Percentiles rank a stretch among this genome's conserved stretches.
phyloP scores from a whole-genome alignment of 2,888 invertebrate species.

The Agriopis leucophaearia region DNA sequence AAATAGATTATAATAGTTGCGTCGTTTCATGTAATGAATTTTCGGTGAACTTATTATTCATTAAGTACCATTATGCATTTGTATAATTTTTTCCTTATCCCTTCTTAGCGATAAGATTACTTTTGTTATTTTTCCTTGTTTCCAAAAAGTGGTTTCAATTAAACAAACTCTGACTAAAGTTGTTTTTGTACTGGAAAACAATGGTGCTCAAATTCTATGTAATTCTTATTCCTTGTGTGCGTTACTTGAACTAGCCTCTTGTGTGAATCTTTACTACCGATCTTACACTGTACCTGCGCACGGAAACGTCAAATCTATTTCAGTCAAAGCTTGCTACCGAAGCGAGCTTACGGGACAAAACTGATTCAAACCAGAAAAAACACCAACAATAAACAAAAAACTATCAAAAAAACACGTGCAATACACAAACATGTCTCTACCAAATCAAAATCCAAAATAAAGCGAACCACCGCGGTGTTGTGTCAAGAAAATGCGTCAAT shows the following conservation, averaged over 20 bases:
- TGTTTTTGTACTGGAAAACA: too few relatives aligned
- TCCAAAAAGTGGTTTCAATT: too few relatives aligned
- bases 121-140: too few relatives aligned
- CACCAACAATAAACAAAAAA: constrained; percentile 35
- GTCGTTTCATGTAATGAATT: too few relatives aligned
- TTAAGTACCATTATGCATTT: too few relatives aligned
- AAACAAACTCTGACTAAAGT: too few relatives aligned
- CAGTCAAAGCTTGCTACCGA: constrained; percentile 64
- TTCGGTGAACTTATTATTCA: too few relatives aligned
- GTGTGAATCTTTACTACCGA: constrained; percentile 6
- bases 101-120: too few relatives aligned
- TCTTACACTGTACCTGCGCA: constrained; percentile 60
- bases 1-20: too few relatives aligned
- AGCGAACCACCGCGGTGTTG: constrained; percentile 35
- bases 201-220: neutral
- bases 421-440: constrained; percentile 30
- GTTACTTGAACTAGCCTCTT: neutral
- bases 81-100: too few relatives aligned
- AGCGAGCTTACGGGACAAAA: constrained; percentile 38
- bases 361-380: constrained; percentile 19
- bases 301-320: constrained; percentile 79
- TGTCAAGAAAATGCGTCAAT: constrained; percentile 69
- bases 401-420: constrained; percentile 26
- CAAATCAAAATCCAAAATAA: constrained; percentile 39
- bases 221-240: neutral